phyloP scores from a whole-genome alignment of 2,797 vertebrate species.

The Lutjanus argentimaculatus region DNA sequence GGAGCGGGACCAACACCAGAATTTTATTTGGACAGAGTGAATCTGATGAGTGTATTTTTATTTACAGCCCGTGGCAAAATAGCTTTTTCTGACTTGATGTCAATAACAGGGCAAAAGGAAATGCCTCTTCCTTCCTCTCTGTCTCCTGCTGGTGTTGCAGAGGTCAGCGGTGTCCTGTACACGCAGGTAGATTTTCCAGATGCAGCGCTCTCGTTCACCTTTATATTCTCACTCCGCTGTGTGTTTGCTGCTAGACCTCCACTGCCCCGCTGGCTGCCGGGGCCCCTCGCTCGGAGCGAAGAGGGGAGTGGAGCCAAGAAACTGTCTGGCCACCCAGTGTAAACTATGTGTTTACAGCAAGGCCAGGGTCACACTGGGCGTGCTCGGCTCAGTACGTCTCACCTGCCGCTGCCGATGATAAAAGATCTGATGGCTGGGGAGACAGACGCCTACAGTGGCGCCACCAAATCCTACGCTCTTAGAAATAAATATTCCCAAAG shows the following conservation, averaged over 20 bases:
- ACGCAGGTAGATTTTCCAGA: constrained; percentile 71
- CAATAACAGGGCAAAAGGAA: constrained; percentile 51
- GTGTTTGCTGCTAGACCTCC: constrained; percentile 62
- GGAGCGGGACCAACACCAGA: constrained; percentile 1
- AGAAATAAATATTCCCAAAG: too few species aligned
- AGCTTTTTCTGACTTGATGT: constrained; percentile 40
- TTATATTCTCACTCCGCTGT: constrained; percentile 60
- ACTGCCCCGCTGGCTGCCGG: constrained; percentile 45
- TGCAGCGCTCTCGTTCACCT: constrained; percentile 50
- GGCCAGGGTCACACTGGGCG: constrained; percentile 71
- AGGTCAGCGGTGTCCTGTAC: constrained; percentile 43
- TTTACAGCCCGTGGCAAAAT: constrained; percentile 27
- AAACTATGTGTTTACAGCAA: constrained; percentile 83
- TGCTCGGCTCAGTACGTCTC: constrained; percentile 60
- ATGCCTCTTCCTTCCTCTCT: constrained; percentile 24
- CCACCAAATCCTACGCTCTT: neutral
- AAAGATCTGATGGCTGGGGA: constrained; percentile 50
- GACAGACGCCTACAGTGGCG: constrained; percentile 9
- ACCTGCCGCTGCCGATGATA: constrained; percentile 73
- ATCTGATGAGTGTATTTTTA: constrained; percentile 12
- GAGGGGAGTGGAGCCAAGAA: constrained; percentile 67
- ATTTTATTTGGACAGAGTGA: neutral
- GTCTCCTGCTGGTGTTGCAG: constrained; percentile 31
- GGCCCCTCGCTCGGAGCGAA: constrained; percentile 62
- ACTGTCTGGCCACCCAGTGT: constrained; percentile 74